A percentile compares a stretch with the other conserved stretches of the same genome.
phyloP scores from a whole-genome alignment of 2,797 vertebrate species.

The Cyclura pinguis region DNA sequence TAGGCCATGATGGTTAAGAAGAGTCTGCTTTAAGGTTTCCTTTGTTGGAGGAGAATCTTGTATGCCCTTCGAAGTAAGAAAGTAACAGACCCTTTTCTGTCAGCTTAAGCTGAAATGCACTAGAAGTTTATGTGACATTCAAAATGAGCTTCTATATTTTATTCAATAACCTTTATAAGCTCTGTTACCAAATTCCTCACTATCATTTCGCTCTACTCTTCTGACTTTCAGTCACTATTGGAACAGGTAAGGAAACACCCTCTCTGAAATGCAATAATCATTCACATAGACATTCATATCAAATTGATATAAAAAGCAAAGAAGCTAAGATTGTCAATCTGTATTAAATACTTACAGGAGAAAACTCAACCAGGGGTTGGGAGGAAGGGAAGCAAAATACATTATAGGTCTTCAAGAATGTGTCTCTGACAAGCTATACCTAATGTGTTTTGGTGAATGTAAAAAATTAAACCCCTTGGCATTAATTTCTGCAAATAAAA shows the following conservation, averaged over 20 bases:
- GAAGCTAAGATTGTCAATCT: neutral
- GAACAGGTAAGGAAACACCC: constrained; percentile 65
- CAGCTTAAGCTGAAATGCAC: constrained; percentile 47
- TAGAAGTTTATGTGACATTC: constrained; percentile 32
- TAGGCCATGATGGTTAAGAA: constrained; percentile 27
- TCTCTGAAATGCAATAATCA: constrained; percentile 54
- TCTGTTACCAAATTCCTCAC: constrained; percentile 61
- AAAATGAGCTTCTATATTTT: constrained; percentile 66
- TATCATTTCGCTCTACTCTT: constrained; percentile 48
- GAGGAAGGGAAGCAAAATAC: neutral
- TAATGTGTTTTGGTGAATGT: neutral
- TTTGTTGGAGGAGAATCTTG: constrained; percentile 53
- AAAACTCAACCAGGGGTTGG: neutral
- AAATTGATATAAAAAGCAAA: constrained; percentile 54
- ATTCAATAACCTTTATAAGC: constrained; percentile 60
- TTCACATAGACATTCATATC: constrained; percentile 30
- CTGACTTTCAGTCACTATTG: constrained; percentile 60
- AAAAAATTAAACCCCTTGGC: neutral
- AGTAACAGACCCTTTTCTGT: constrained; percentile 55
- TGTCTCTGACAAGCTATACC: neutral
- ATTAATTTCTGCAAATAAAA: constrained; percentile 3
- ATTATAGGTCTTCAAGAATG: neutral
- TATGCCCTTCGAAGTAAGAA: constrained; percentile 64
- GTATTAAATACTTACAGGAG: constrained; percentile 7
- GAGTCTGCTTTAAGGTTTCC: neutral